Evolutionary conservation across 2,888 invertebrate species (phyloP), one percentile per base, ranked within the genome.

Genomic region (Cenopis cana): DNA sequence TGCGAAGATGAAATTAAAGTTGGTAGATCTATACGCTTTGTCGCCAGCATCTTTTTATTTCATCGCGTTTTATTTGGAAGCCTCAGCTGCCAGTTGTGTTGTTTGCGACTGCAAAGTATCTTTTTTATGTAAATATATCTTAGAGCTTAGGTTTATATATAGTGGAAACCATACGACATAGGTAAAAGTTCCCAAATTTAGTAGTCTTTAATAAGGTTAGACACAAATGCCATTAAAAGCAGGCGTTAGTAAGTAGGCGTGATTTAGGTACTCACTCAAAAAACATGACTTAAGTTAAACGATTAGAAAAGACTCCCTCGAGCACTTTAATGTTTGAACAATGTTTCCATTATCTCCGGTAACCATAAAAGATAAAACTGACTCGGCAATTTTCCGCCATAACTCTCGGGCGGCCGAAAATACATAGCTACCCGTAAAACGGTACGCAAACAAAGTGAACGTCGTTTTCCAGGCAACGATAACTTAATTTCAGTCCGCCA

Each of bases 401-500:
- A 91, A 91, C 89, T 90, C 89, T 85, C 82, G 79, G 85, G 85
- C 85, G 82, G 87, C 86, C 79, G 87, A 88, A 87, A 90, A 86
- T 89, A 90, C 89, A 88, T 86, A 90, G 90, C 90, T 86, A 90
- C 90, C 90, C 89, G 90, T 91, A 90, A 92, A 91, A 91, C 90
- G 91, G 90, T 90, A 91, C 88, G 91, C 91, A 92, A 92, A 93
- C 91, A 93, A 92, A 92, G 90, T 89, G 91, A 91, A 82, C 90
- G 91, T 90, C 91, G 91, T 88, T 90, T 89, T 86, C 88, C 89
- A 86, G 89, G 89, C 89, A 87, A 88, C 93, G 91, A 93, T 93
- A 93, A 93, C 92, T 91, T 93, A 93, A 93, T 93, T 93, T 92
- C 92, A 88, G 92, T 89, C 91, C 89, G 90, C 93, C 91, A 91